These are phyloP conservation scores for Nematostella vectensis DNA, from an alignment of 92 coral and sea anemone species.

Conservation along the genomic window DNA sequence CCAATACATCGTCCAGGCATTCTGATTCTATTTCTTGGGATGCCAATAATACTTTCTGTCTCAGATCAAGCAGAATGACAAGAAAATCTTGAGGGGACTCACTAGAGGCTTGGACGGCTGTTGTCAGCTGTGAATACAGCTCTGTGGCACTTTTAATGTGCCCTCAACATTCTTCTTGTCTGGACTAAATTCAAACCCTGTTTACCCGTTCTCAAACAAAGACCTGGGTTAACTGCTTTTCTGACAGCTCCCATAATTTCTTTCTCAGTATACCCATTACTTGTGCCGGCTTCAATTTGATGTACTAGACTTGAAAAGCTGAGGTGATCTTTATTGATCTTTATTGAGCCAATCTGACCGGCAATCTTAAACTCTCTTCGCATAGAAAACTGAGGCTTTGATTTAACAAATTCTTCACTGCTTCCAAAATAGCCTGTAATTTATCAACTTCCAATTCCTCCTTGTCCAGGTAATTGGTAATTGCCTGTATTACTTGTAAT, in stretches of 20 bases:
- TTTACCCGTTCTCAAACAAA: conserved; percentile 15
- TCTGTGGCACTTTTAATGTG: conserved; percentile 35
- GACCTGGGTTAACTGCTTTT: conserved; percentile 19
- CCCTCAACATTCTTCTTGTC: conserved; percentile 13
- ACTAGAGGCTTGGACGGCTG: neutral
- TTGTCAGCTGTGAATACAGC: neutral
- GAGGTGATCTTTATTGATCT: conserved; percentile 33
- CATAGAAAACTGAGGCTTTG: conserved; percentile 2
- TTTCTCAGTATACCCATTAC: conserved; percentile 21
- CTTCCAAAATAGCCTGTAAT: neutral
- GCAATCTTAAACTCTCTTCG: conserved; percentile 26
- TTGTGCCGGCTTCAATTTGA: conserved; percentile 34
- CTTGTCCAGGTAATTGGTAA: conserved; percentile 10
- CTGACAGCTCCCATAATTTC: conserved; percentile 26
- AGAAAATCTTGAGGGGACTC: conserved; percentile 24
- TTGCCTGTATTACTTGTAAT: neutral
- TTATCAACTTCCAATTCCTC: conserved; percentile 3
- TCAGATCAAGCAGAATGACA: conserved; percentile 10
- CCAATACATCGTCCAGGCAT: conserved; percentile 26
- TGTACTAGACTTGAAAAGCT: conserved; percentile 40
- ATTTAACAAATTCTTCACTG: neutral
- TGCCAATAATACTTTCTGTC: conserved; percentile 22
- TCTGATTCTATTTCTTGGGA: conserved; percentile 25
- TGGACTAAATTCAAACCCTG: conserved; percentile 6
- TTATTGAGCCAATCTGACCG: conserved; percentile 34